Evolutionary conservation across 2,113 vertebrate species (phyloP).

Genomic region (Gracilinanus agilis): DNA sequence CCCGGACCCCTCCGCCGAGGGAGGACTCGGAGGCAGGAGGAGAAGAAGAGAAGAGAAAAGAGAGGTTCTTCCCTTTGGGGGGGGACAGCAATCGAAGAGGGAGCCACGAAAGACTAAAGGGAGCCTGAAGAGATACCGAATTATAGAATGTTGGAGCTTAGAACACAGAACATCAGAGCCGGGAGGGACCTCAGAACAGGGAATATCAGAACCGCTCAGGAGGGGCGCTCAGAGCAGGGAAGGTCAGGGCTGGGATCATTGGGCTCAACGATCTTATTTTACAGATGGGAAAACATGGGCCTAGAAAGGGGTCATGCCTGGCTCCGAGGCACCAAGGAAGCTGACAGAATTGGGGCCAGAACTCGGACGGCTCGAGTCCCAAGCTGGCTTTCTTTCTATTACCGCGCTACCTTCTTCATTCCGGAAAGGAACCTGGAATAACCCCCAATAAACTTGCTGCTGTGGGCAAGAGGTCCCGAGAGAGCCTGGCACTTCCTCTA

Average conservation of each 20-base stretch:
- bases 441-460: too few species aligned
- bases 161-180: too few species aligned
- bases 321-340: background rate
- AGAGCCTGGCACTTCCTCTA: background rate
- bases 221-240: too few species aligned
- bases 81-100: background rate
- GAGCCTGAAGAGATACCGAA: fast-evolving
- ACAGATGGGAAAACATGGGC: background rate
- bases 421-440: background rate
- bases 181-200: too few species aligned
- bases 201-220: too few species aligned
- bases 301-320: background rate
- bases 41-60: too few species aligned
- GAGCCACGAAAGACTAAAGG: background rate
- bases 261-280: background rate
- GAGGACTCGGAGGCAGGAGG: background rate
- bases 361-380: too few species aligned
- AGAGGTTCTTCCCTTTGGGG: background rate
- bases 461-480: background rate
- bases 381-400: background rate
- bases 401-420: background rate
- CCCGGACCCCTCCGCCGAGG: background rate
- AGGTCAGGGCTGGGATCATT: too few species aligned
- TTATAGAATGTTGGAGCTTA: too few species aligned
- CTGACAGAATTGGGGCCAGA: background rate